Base-by-base conservation (phyloP, 2,888 invertebrate genomes). In the Temnothorax rugatulus region DNA sequence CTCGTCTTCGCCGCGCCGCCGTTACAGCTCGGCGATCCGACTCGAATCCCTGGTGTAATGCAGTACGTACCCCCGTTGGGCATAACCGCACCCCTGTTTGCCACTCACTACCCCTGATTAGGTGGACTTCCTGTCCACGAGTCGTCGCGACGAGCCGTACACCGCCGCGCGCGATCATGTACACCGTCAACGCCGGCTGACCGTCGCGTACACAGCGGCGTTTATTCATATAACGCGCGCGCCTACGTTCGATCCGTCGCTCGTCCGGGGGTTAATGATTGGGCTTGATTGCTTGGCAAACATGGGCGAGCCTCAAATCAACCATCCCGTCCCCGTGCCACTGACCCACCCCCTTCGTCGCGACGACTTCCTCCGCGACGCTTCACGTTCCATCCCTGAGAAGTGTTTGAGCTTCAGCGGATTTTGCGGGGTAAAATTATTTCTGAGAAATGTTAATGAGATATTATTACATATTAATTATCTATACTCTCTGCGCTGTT, bases 21-120 rank as follows among this genome's bases (percentile, higher is more conserved):
- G 71, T 73, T 85, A 63, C 73, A 75, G 83, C 84, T 85, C 84
- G 86, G 82, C 86, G 86, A 90, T 89, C 88, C 89, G 84, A 71
- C 83, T 85, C 84, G 92, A 91, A 88, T 92, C 92, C 92, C 92
- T 89, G 88, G 90, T 92, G 92, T 91, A 90, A 88, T 83, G 87
- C 91, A 87, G 86, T 66, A 82, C 82, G 89, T 90, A 89, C 88
- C 88, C 88, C 88, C 87, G 89, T 77, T 85, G 86, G 91, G 88
- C 86, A 90, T 87, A 92, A 93, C 95, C 95, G 94, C 95, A 90
- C 95, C 95, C 95, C 93, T 95, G 93, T 95, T 95, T 95, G 91
- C 95, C 94, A 95, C 95, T 95, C 94, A 94, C 95, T 94, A 95
- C 94, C 94, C 94, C 94, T 95, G 95, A 95, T 95, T 95, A 95